Evolutionary conservation across 2,888 invertebrate species (phyloP), one percentile per base, ranked within the genome.

Genomic region (Athalia circularis): DNA sequence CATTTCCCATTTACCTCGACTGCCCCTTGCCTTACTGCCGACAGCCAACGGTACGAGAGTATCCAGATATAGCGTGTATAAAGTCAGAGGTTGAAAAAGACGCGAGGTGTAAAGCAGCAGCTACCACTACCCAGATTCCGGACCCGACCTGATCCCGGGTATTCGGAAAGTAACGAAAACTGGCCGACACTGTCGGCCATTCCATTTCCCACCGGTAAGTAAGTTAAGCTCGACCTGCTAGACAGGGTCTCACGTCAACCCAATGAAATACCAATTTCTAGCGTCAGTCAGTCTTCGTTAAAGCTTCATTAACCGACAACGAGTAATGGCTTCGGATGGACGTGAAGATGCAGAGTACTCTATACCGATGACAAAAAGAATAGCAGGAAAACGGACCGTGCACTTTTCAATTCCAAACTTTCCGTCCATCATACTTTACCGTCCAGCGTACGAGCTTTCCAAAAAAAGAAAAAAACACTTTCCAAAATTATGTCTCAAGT

Each of bases 221-320:
- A 68, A 68, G 68, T 68, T 68, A 68, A 52, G 29, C 68, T 68
- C 68, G 29, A 54, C 68, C 68, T 68, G 68, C 68, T 52, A n/a
- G 54, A 68, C 68, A 29, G 68, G 15, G n/a, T 54, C 68, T 68
- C 72, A 57, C 72, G 57, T 72, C 59, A 72, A 59, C 57, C 52
- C 57, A 59, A 72, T 72, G 72, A 72, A 72, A 72, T 72, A 72
- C 64, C 64, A 75, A 75, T 75, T 75, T 64, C 75, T 75, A 75
- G 64, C 45, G 75, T 64, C 75, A 61, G 75, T 75, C 75, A 75
- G 64, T 75, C 75, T 62, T 75, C 75, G 75, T 75, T 75, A 75
- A 75, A 75, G 75, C 62, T 75, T 75, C 64, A 75, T 75, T 75
- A 75, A 61, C 62, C 61, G 50, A 11, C 45, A 45, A 29, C 72